Base-by-base conservation (phyloP, 2,888 invertebrate species). In the Carterocephalus palaemon region DNA sequence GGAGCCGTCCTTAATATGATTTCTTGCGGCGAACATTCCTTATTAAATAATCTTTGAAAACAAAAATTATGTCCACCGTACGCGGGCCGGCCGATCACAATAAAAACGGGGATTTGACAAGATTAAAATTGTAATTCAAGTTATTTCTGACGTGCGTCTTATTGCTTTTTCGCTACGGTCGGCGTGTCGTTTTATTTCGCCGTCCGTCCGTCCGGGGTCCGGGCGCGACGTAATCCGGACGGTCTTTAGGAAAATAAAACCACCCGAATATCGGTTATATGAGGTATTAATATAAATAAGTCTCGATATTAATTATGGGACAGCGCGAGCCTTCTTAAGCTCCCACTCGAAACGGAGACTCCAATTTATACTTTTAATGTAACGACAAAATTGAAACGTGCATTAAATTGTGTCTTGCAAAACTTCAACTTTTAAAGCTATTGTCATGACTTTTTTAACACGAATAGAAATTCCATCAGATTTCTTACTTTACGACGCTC, bases 51-150 rank as follows among this genome's bases (percentile, higher is more conserved):
- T 80, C 74, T 82, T 81, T 78, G 77, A 73, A 77, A 76, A 73
- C 69, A 71, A 75, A 80, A 83, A 79, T 81, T 72, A 79, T 81
- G 79, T 75, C 75, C 71, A 60, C 70, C 62, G 64, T 61, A 64
- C 67, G 62, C 62, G 62, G 68, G 51, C 59, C 69, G 67, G 54
- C 67, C 65, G 73, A 69, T 70, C 70, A 71, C 75, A 75, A 86
- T 86, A 86, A 86, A 86, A 81, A 77, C 70, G 67, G 70, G 84
- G 84, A 86, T 86, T 82, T 77, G 84, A 82, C 82, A 79, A 81
- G 85, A 86, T 86, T 86, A 82, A 84, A 84, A 84, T 82, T 84
- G 82, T 85, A 83, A 82, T 76, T 80, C 81, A 81, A 80, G 79
- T 79, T 81, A 80, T 78, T 75, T 76, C 65, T 80, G 84, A 83